Evolutionary conservation across 2,888 invertebrate genomes (phyloP).

Genomic region (Parochlus steinenii): DNA sequence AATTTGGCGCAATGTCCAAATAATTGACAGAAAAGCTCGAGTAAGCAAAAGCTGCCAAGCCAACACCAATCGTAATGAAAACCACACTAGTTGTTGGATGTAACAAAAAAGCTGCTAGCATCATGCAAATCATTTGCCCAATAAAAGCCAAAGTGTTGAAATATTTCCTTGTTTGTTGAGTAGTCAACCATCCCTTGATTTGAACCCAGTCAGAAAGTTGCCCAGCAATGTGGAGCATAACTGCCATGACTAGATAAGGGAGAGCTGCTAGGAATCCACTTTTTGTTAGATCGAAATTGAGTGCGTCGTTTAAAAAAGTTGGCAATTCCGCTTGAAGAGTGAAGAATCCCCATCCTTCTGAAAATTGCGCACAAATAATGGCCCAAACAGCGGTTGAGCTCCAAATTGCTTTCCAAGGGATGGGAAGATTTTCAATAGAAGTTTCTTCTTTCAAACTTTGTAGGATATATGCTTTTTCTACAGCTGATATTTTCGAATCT

Average conservation of each 20-base stretch:
- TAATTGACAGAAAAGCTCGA: constrained; percentile 43
- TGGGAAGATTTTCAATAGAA: constrained; percentile 40
- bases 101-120: constrained; percentile 57
- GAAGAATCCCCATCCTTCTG: constrained; percentile 84
- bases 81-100: constrained; percentile 51
- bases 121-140: constrained; percentile 71
- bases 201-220: constrained; percentile 68
- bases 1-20: constrained; percentile 68
- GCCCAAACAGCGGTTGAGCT: constrained; percentile 69
- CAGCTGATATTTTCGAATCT: constrained; percentile 52
- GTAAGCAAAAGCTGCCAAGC: constrained; percentile 75
- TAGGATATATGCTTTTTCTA: constrained; percentile 58
- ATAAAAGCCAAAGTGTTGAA: constrained; percentile 62
- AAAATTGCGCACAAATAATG: constrained; percentile 66
- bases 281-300: constrained; percentile 54
- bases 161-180: constrained; percentile 55
- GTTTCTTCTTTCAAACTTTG: constrained; percentile 33
- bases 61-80: constrained; percentile 74
- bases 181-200: constrained; percentile 42
- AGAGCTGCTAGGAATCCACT: constrained; percentile 65
- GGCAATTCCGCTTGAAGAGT: constrained; percentile 69
- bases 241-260: constrained; percentile 69
- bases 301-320: constrained; percentile 62
- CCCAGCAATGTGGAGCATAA: constrained; percentile 63
- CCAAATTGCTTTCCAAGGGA: constrained; percentile 64